Conservation (phyloP, 2,113 vertebrate genomes). For the Corydoras sp. region DNA sequence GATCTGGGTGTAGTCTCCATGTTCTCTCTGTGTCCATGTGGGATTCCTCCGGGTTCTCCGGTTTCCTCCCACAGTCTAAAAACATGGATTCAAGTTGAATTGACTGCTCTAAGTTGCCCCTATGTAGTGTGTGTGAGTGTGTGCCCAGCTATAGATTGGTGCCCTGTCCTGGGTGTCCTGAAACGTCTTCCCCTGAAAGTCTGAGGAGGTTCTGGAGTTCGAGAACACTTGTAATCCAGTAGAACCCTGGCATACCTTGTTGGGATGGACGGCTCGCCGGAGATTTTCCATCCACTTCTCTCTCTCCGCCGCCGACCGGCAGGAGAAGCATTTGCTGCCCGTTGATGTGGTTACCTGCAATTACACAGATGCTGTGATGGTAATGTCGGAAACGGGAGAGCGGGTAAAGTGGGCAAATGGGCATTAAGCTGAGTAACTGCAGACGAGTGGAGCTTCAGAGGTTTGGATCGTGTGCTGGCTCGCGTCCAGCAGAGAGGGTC, state of each 20-base stretch:
- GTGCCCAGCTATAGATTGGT: too few relatives aligned
- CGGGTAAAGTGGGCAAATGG: constrained; percentile 18
- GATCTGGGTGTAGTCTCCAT: too few relatives aligned
- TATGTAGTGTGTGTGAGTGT: too few relatives aligned
- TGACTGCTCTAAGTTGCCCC: too few relatives aligned
- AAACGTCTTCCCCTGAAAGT: neutral
- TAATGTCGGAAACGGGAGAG: neutral
- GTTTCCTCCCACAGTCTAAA: too few relatives aligned
- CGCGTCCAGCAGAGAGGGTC: constrained; percentile 7
- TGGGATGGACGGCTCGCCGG: constrained; percentile 89
- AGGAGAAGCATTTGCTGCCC: constrained; percentile 97
- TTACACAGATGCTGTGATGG: constrained; percentile 30
- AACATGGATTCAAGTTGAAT: too few relatives aligned
- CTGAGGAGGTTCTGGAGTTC: too few relatives aligned
- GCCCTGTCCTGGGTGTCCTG: too few relatives aligned
- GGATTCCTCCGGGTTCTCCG: too few relatives aligned
- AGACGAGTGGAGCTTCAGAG: neutral
- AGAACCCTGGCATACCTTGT: constrained; percentile 70
- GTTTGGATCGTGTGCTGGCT: constrained; percentile 1
- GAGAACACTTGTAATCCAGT: neutral
- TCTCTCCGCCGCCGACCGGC: constrained; percentile 89
- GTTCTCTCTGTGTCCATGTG: too few relatives aligned
- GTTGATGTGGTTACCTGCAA: constrained; percentile 90
- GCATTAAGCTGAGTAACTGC: constrained; percentile 8
- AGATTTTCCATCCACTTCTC: constrained; percentile 99